phyloP scores from a whole-genome alignment of 2,888 invertebrate species.

The Crepidodera aurea region DNA sequence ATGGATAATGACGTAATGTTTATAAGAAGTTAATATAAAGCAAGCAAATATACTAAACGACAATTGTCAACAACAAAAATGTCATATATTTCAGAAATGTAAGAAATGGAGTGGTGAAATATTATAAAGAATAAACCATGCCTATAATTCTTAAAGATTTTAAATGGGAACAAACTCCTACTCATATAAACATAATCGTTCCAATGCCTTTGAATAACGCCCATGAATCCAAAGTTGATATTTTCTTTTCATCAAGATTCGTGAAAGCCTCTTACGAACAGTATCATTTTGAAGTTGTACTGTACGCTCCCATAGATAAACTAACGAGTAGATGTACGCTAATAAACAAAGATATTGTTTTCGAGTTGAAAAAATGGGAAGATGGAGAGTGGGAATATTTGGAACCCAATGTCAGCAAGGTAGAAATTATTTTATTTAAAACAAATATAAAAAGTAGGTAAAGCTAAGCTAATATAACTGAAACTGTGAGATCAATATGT shows the following conservation, averaged over 20 bases:
- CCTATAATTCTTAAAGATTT: slow-evolving; percentile 79
- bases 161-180: slow-evolving; percentile 75
- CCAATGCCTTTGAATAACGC: slow-evolving; percentile 72
- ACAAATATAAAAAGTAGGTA: no score
- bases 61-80: no score
- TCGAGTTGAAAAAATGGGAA: slow-evolving; percentile 72
- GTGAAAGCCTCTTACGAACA: slow-evolving; percentile 77
- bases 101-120: no score
- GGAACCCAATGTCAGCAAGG: slow-evolving; percentile 64
- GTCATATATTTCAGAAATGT: no score
- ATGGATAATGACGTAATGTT: background rate
- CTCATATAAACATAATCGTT: slow-evolving; percentile 66
- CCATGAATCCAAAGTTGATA: slow-evolving; percentile 70
- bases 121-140: no score
- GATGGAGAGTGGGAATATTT: slow-evolving; percentile 67
- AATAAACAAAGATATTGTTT: slow-evolving; percentile 68
- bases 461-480: no score
- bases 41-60: no score
- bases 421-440: background rate
- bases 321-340: slow-evolving; percentile 69
- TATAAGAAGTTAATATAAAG: no score
- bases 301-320: slow-evolving; percentile 70
- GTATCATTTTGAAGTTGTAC: slow-evolving; percentile 78
- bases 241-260: slow-evolving; percentile 74
- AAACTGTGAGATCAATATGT: no score